phyloP scores from a whole-genome alignment of 2,113 vertebrate genomes.

The Anolis sagrei region DNA sequence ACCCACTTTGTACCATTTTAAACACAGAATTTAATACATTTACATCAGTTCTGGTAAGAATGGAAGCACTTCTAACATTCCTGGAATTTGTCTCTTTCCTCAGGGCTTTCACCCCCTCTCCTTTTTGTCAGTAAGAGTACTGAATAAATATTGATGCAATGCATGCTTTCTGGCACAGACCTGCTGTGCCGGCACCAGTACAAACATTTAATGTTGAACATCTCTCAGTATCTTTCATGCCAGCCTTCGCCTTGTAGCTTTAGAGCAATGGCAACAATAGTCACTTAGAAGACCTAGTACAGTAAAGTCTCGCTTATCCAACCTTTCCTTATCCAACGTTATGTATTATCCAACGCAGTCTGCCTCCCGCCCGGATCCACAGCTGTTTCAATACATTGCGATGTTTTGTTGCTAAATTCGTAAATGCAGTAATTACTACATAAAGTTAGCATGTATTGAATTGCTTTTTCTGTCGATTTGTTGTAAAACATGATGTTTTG shows the following conservation, averaged over 20 bases:
- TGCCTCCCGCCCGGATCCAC: no score
- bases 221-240: slow-evolving; percentile 57
- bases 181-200: slow-evolving; percentile 48
- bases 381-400: no score
- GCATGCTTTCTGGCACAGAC: slow-evolving; percentile 55
- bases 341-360: no score
- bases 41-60: slow-evolving; percentile 12
- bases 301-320: no score
- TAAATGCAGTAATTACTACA: no score
- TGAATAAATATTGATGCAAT: slow-evolving; percentile 56
- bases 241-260: slow-evolving; percentile 61
- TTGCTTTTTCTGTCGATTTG: no score
- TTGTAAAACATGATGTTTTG: no score
- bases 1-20: slow-evolving; percentile 31
- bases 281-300: slow-evolving; percentile 1
- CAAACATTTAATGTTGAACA: slow-evolving; percentile 65
- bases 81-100: background rate
- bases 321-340: no score
- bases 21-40: slow-evolving; percentile 12
- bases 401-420: no score
- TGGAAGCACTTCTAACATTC: background rate
- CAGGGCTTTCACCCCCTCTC: slow-evolving; percentile 41
- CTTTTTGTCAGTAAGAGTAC: slow-evolving; percentile 51
- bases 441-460: no score
- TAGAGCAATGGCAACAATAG: slow-evolving; percentile 53